Base-by-base conservation (phyloP, 2,888 invertebrate species). In the Pachliopta kotzebuea region DNA sequence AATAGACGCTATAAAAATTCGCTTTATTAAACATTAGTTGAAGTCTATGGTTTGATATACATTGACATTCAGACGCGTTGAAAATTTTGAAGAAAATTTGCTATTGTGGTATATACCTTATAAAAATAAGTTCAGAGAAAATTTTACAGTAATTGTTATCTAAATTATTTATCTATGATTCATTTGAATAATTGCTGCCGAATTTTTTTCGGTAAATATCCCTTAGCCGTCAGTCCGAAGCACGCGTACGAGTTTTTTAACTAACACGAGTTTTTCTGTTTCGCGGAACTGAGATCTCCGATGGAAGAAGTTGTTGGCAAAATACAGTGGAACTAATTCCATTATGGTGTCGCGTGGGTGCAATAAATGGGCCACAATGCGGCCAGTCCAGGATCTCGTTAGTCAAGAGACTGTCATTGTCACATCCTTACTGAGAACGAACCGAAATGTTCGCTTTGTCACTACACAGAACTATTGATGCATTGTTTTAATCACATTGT, bases 301-400 rank as follows among this genome's bases (percentile, higher is more conserved):
- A 70, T 66, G 70, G 72, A 77, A 76, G 80, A 77, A 71, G 72
- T 73, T 88, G 85, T 86, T 88, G 87, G 80, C 88, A 90, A 88
- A 89, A 90, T 65, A 65, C 81, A 86, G 82, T 90, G 91, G 84
- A 90, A 90, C 90, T 82, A 90, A 91, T 91, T 78, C 76, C 76
- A 85, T 87, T 88, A 85, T 88, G 79, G 78, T 85, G 91, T 88
- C 91, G 91, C 91, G 91, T 91, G 91, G 91, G 84, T 78, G 79
- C 84, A 85, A 86, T 90, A 90, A 90, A 90, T 70, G 79, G 69
- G 72, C 89, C 89, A 89, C 90, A 90, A 88, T 81, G 86, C 84
- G 83, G 81, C 86, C 77, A 77, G 79, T 70, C 76, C 76, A 78
- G 79, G 73, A 80, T 80, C 83, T 88, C 86, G 86, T 86, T 90